Percentiles rank a stretch among this genome's conserved stretches.
phyloP scores from a whole-genome alignment of 2,797 vertebrate species.

The Okamejei kenojei region DNA sequence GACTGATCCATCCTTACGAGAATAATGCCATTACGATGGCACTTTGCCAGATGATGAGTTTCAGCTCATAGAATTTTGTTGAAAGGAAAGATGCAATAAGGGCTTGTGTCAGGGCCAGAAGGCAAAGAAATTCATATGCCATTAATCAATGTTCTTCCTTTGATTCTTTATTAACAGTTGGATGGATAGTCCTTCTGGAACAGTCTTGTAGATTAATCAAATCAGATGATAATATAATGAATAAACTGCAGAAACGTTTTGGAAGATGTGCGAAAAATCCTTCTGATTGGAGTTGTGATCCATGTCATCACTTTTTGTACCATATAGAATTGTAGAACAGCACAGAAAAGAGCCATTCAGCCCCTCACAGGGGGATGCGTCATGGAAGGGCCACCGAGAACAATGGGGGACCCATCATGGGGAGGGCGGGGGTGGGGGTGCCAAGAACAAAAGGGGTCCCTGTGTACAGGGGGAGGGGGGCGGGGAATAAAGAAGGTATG shows the following conservation, averaged over 20 bases:
- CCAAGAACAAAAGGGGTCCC: too few relatives aligned
- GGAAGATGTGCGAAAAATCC: background rate
- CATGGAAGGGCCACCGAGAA: too few relatives aligned
- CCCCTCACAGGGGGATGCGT: too few relatives aligned
- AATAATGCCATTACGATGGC: background rate
- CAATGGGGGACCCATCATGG: too few relatives aligned
- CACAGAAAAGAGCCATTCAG: too few relatives aligned
- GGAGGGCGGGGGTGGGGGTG: too few relatives aligned
- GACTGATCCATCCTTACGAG: background rate
- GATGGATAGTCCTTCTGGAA: background rate
- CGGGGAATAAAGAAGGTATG: too few relatives aligned
- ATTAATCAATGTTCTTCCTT: background rate
- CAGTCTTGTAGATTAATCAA: background rate
- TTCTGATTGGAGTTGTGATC: background rate
- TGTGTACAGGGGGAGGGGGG: too few relatives aligned
- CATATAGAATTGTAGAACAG: too few relatives aligned
- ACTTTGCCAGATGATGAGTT: slow-evolving; percentile 14
- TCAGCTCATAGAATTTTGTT: background rate
- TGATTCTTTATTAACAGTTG: background rate
- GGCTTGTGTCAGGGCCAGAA: background rate
- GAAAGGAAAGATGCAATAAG: background rate
- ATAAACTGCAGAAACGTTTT: background rate
- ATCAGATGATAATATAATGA: background rate
- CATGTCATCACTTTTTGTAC: too few relatives aligned
- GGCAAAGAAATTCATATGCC: background rate